Base-by-base conservation (phyloP, 1,140 invertebrate species). In the Vanessa tameamea region DNA sequence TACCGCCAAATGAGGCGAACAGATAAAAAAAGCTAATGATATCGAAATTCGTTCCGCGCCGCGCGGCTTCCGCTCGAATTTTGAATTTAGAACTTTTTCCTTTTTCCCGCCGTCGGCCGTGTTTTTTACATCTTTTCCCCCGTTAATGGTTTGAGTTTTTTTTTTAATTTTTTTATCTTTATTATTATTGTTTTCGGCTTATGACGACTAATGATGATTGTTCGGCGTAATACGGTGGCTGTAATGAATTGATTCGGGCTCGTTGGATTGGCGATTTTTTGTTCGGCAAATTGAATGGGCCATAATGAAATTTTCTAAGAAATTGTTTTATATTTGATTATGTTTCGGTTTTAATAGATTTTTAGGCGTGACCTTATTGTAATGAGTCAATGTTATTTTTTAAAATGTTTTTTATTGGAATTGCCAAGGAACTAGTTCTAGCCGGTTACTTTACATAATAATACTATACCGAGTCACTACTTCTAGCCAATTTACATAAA, bases 101-200 rank as follows among this genome's bases (percentile, higher is more conserved):
- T 84, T 85, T 79, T 76, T 69, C 66, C 59, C 76, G 77, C 77
- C 78, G 78, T 83, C 80, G 77, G 79, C 72, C 69, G 76, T 73
- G 47, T 82, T 83, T 80, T 84, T 80, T 81, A 67, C 73, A 48
- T 78, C 81, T 76, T 82, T 79, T 73, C 64, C 79, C 66, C 69
- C 70, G 71, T 76, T 83, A 82, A 84, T 84, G 82, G 81, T 83
- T 85, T 81, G 77, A 77, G 70, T 69, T 76, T 72, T 77, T 74
- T 78, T 76, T 77, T 69, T 77, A 78, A 73, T 79, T 78, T 79
- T 81, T 80, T 80, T 83, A 72, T 75, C 63, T 70, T 74, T 76
- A 73, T 78, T 82, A 79, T 85, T 86, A 88, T 88, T 88, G 84
- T 88, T 88, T 88, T 86, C 82, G 82, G 83, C 81, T 80, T 84